Percentiles rank a stretch among this genome's conserved stretches.
phyloP scores from a whole-genome alignment of 2,888 invertebrate species.

The Chloroclysta siterata region DNA sequence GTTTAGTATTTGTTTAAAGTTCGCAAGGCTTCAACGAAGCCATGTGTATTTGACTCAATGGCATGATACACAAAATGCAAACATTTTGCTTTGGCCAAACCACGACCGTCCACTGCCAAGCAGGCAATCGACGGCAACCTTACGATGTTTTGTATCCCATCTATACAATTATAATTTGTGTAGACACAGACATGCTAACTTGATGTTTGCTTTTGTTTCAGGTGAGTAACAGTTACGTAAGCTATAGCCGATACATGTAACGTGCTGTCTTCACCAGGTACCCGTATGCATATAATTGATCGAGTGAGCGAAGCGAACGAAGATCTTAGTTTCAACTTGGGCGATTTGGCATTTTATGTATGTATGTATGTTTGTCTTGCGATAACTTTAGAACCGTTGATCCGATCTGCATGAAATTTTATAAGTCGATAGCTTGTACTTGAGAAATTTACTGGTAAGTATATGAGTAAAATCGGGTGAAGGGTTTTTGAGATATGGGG shows the following conservation, averaged over 20 bases:
- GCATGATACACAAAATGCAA: neutral
- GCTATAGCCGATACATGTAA: conserved; percentile 42
- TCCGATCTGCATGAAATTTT: too few species aligned
- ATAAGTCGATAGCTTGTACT: too few species aligned
- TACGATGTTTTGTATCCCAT: conserved; percentile 41
- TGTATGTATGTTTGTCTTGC: too few species aligned
- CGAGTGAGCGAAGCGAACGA: too few species aligned
- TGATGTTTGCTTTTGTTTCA: conserved; percentile 62
- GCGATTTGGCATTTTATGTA: too few species aligned
- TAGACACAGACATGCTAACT: conserved; percentile 49
- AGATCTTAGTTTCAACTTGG: too few species aligned
- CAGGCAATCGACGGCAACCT: conserved; percentile 14
- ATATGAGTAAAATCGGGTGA: too few species aligned
- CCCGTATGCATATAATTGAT: conserved; percentile 46
- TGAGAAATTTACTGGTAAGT: too few species aligned
- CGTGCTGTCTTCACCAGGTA: conserved; percentile 45
- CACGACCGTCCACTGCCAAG: conserved; percentile 5
- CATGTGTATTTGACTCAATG: neutral
- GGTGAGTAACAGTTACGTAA: conserved; percentile 64
- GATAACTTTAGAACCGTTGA: too few species aligned
- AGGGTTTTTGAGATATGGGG: too few species aligned
- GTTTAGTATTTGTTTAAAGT: neutral
- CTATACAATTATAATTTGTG: conserved; percentile 49
- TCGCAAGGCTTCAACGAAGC: conserved; percentile 1
- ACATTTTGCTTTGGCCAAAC: conserved; percentile 1